phyloP scores from a whole-genome alignment of 2,113 vertebrate genomes.

The Atherinomorus stipes region DNA sequence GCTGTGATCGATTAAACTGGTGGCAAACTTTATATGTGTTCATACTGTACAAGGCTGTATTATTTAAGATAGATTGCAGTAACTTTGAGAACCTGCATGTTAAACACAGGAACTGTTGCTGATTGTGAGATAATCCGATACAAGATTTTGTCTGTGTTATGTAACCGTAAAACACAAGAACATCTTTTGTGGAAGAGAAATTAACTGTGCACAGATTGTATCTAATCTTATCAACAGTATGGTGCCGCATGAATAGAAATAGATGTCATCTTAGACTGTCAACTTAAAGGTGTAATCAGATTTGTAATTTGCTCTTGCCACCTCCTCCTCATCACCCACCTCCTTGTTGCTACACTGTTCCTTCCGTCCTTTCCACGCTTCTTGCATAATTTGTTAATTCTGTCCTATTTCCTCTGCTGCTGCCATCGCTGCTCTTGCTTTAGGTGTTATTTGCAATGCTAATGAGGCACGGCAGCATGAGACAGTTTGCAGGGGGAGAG shows the following conservation, averaged over 20 bases:
- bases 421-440: constrained; percentile 63
- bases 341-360: constrained; percentile 61
- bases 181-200: background rate
- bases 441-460: constrained; percentile 78
- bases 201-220: constrained; percentile 6
- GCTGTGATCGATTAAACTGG: too few species aligned
- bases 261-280: constrained; percentile 49
- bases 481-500: constrained; percentile 59
- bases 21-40: too few species aligned
- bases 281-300: constrained; percentile 59
- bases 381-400: constrained; percentile 76
- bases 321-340: constrained; percentile 58
- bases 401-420: constrained; percentile 72
- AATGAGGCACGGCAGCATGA: constrained; percentile 74
- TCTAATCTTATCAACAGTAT: constrained; percentile 21
- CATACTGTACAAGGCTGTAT: too few species aligned
- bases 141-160: background rate
- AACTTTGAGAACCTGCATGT: too few species aligned
- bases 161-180: background rate
- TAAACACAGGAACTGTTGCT: background rate
- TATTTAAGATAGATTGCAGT: too few species aligned
- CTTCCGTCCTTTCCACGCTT: constrained; percentile 47
- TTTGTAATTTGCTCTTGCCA: constrained; percentile 56
- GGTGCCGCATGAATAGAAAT: constrained; percentile 24
- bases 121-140: background rate